These are phyloP conservation scores for Ailurus styani DNA, from an alignment of 2,113 vertebrate genomes.

Conservation along the genomic window DNA sequence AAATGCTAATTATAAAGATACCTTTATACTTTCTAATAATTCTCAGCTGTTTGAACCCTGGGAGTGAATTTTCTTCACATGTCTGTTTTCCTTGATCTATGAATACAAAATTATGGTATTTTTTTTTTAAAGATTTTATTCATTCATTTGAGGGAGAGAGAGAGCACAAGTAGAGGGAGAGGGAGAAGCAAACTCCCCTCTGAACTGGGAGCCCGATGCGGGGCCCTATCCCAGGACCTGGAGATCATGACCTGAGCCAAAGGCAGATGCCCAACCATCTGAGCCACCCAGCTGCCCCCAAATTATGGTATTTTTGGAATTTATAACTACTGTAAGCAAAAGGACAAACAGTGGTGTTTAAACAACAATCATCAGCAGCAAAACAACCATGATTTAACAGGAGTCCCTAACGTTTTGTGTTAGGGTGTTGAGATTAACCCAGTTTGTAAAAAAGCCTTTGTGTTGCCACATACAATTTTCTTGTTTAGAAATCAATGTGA, in stretches of 20 bases:
- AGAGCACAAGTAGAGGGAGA: no score
- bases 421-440: neutral
- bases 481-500: constrained; percentile 33
- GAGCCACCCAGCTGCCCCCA: no score
- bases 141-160: no score
- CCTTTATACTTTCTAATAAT: neutral
- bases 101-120: neutral
- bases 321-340: neutral
- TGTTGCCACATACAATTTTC: neutral
- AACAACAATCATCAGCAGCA: neutral
- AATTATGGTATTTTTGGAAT: neutral
- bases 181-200: no score
- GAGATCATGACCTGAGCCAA: no score
- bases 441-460: neutral
- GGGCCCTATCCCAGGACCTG: no score
- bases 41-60: neutral
- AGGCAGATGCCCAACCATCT: no score
- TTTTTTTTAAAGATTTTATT: no score
- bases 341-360: neutral
- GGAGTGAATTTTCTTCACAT: neutral
- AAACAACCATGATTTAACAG: neutral
- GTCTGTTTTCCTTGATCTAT: neutral
- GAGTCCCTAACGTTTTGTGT: neutral
- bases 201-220: no score
- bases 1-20: neutral